A percentile compares a stretch with the other conserved stretches of the same genome.
Conservation (phyloP, 2,113 vertebrate genomes). For the Colossoma macropomum region DNA sequence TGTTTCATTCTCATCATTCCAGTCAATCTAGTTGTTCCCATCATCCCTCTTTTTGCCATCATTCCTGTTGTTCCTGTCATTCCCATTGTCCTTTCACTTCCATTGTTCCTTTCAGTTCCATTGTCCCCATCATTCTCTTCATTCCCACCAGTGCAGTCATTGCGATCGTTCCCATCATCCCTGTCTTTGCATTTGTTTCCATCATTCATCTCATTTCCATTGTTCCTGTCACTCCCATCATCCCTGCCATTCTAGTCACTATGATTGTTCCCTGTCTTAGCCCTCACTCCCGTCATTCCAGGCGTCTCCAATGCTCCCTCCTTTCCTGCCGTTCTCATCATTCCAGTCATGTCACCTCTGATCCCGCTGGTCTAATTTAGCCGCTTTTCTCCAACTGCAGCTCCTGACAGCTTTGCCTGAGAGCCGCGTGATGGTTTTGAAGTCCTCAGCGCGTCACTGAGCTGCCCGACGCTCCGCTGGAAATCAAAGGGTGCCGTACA, state of each 20-base stretch:
- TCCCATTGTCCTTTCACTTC: no score
- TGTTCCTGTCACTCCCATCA: no score
- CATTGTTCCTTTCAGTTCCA: neutral
- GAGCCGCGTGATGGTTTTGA: neutral
- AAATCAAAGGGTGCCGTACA: neutral
- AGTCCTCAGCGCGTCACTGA: conserved; percentile 20
- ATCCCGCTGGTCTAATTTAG: conserved; percentile 15
- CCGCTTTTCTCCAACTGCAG: conserved; percentile 5
- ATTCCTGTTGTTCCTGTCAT: no score
- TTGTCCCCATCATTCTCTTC: neutral
- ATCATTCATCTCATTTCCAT: no score
- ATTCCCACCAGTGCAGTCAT: neutral
- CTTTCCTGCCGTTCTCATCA: neutral
- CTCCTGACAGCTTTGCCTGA: neutral
- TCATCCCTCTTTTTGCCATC: no score
- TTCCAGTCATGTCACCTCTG: conserved; percentile 1
- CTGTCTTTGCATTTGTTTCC: no score
- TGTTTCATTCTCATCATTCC: no score
- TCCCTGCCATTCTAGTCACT: neutral
- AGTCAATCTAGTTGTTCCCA: neutral
- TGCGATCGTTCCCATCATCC: neutral
- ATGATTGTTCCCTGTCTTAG: no score
- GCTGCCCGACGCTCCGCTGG: no score
- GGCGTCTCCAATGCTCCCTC: neutral
- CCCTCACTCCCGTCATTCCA: neutral